Conservation (phyloP, 2,888 invertebrate genomes). For the Phaonia tiefii region DNA sequence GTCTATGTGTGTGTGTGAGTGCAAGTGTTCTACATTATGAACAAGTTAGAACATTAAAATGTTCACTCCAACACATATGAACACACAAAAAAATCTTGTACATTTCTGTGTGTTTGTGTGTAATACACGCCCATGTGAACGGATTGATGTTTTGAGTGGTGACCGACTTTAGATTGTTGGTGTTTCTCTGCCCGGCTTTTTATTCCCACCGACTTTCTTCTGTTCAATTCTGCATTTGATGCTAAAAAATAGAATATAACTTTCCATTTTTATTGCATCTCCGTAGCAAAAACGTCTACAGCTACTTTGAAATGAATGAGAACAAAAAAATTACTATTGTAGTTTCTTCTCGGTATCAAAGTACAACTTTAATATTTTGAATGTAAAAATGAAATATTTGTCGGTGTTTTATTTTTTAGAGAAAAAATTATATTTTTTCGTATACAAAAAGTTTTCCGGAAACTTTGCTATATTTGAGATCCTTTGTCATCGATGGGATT, state of each 20-base stretch:
- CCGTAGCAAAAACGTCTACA: constrained; percentile 22
- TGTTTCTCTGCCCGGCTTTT: constrained; percentile 8
- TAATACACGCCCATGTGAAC: constrained; percentile 17
- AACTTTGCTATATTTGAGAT: no score
- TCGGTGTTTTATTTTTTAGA: no score
- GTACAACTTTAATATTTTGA: not conserved
- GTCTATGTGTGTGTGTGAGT: constrained; percentile 12
- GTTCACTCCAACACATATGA: not conserved
- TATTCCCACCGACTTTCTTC: constrained; percentile 27
- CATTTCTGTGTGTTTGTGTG: not conserved
- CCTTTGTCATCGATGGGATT: no score
- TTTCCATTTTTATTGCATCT: constrained; percentile 64
- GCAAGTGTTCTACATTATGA: constrained; percentile 48
- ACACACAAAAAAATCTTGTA: constrained; percentile 5
- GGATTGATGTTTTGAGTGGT: constrained; percentile 54
- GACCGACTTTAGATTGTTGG: constrained; percentile 55
- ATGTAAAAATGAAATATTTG: constrained; percentile 59
- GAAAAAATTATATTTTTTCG: no score
- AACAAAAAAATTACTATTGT: constrained; percentile 31
- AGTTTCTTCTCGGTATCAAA: not conserved
- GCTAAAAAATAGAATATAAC: constrained; percentile 30
- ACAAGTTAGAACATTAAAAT: constrained; percentile 27
- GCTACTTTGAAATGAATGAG: constrained; percentile 17
- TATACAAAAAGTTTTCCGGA: no score
- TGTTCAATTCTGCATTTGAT: constrained; percentile 21